Percentiles rank a stretch among this genome's conserved stretches.
Conservation (phyloP, 2,113 vertebrate genomes). For the Pycnonotus jocosus region DNA sequence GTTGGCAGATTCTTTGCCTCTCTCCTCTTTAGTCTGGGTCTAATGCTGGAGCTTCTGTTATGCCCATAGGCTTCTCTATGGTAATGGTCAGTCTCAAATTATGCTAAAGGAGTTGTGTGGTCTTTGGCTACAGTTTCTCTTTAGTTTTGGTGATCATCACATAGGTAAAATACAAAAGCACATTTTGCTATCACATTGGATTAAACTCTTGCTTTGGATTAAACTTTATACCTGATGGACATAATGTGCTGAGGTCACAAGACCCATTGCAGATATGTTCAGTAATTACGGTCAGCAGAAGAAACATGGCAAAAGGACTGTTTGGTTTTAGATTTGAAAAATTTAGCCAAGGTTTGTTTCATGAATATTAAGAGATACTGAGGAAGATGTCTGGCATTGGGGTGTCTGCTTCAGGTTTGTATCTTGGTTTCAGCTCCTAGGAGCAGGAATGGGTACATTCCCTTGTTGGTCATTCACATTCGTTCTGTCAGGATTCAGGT, state of each 20-base stretch:
- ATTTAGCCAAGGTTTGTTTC: background rate
- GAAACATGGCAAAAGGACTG: background rate
- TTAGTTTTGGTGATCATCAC: background rate
- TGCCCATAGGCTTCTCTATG: accelerated
- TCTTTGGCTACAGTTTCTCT: background rate
- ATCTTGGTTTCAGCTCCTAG: background rate
- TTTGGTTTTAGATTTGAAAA: background rate
- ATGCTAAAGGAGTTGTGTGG: background rate
- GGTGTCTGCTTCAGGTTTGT: background rate
- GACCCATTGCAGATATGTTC: background rate
- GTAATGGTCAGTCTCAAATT: background rate
- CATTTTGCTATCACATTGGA: background rate
- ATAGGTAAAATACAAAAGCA: background rate
- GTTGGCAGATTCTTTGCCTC: background rate
- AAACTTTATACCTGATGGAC: background rate
- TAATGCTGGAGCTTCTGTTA: background rate
- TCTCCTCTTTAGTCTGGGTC: background rate
- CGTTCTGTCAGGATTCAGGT: background rate
- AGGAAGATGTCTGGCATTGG: background rate
- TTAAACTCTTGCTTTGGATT: background rate
- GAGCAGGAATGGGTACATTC: background rate
- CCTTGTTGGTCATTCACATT: background rate
- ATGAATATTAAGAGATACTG: background rate
- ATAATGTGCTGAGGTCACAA: background rate
- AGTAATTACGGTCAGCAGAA: background rate